A percentile compares a stretch with the other conserved stretches of the same genome.
Evolutionary conservation across 2,113 vertebrate species (phyloP).

Genomic region (Ursus arctos): DNA sequence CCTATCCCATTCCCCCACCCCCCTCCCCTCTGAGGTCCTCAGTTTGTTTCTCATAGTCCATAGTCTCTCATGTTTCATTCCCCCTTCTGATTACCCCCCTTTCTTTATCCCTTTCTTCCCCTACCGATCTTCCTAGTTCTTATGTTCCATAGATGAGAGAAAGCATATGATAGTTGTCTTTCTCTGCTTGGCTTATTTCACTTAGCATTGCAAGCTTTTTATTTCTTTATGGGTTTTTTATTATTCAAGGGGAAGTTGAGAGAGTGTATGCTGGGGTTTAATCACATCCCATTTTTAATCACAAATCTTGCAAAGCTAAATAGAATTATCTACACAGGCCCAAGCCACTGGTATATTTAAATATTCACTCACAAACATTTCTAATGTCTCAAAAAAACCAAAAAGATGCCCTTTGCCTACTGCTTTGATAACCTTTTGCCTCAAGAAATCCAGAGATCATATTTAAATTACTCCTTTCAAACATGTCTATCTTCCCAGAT

Average conservation of each 20-base stretch:
- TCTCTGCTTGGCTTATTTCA: no score
- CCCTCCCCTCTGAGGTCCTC: no score
- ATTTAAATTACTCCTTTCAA: constrained; percentile 43
- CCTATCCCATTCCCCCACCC: no score
- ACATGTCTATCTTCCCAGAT: not conserved
- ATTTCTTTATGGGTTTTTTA: no score
- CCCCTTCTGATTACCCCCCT: no score
- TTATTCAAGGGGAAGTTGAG: not conserved
- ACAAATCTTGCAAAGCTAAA: not conserved
- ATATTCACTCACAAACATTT: not conserved
- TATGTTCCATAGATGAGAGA: no score
- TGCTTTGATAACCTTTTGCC: constrained; percentile 5
- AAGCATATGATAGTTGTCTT: no score
- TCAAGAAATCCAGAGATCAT: not conserved
- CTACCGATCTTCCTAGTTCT: no score
- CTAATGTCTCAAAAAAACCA: not conserved
- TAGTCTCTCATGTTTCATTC: no score
- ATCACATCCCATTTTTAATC: not conserved
- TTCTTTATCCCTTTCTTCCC: no score
- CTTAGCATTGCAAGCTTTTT: no score
- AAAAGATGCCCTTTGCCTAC: not conserved
- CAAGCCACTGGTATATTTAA: not conserved
- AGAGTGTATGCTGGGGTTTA: not conserved
- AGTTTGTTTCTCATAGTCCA: no score
- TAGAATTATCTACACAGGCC: not conserved